Conservation (phyloP, 2,797 vertebrate species). For the Neostethus bicornis region DNA sequence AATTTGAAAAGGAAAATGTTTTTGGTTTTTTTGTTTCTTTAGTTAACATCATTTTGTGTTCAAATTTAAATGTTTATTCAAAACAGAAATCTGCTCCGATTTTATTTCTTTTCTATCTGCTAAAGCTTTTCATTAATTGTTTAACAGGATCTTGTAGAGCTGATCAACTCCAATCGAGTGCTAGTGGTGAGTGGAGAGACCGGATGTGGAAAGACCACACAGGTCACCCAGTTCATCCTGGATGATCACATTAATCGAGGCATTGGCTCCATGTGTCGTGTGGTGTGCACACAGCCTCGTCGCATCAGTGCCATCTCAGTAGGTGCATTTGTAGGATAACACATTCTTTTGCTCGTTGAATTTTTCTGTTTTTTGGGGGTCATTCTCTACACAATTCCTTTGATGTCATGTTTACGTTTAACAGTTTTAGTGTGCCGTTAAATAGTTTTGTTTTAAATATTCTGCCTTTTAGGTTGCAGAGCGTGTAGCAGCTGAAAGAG, state of each 20-base stretch:
- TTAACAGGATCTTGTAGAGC: conserved; percentile 85
- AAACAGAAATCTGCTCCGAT: not conserved
- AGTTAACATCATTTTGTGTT: no score
- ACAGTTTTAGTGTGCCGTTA: not conserved
- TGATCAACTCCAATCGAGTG: conserved; percentile 86
- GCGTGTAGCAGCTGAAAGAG: conserved; percentile 92
- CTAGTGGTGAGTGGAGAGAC: conserved; percentile 96
- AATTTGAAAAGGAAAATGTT: no score
- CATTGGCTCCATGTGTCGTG: conserved; percentile 87
- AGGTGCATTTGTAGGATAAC: conserved; percentile 26
- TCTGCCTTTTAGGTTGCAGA: conserved; percentile 87
- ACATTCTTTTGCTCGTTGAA: not conserved
- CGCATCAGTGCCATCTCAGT: conserved; percentile 98
- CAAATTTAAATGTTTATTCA: not conserved
- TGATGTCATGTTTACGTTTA: not conserved
- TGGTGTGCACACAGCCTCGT: conserved; percentile 94
- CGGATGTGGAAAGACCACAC: conserved; percentile 96
- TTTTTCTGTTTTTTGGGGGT: not conserved
- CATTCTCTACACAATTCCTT: not conserved
- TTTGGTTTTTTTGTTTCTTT: no score
- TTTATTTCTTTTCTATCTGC: not conserved
- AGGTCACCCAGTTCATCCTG: conserved; percentile 96
- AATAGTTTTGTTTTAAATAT: conserved; percentile 1
- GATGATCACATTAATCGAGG: conserved; percentile 89
- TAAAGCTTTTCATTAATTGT: not conserved